phyloP scores from a whole-genome alignment of 2,113 vertebrate species.

The Pleuronectes platessa region DNA sequence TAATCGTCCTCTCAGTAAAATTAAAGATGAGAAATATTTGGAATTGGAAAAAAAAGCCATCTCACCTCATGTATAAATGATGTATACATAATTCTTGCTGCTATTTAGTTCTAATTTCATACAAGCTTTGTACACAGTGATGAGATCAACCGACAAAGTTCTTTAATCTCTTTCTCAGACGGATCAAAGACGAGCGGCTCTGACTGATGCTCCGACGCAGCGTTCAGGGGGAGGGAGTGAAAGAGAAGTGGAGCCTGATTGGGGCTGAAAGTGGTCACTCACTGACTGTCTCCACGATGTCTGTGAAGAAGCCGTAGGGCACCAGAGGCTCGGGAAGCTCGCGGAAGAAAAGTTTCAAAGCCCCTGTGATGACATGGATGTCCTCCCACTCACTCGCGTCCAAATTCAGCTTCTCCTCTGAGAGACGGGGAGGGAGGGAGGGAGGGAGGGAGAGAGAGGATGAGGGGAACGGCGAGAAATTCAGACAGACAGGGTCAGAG shows the following conservation, averaged over 20 bases:
- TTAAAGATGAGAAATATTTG: no score
- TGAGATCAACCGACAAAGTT: not conserved
- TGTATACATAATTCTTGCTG: no score
- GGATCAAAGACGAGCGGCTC: not conserved
- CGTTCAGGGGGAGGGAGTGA: no score
- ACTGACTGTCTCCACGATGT: conserved; percentile 85
- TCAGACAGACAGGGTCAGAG: conserved; percentile 32
- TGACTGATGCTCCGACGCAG: not conserved
- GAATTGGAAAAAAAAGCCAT: no score
- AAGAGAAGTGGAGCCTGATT: not conserved
- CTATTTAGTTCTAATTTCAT: no score
- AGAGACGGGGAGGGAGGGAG: conserved; percentile 3
- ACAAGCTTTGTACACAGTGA: not conserved
- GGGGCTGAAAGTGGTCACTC: conserved; percentile 68
- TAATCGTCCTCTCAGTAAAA: no score
- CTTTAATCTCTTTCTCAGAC: no score
- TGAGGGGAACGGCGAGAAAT: not conserved
- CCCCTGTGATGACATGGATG: conserved; percentile 91
- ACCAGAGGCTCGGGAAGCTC: conserved; percentile 92
- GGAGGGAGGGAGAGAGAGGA: not conserved
- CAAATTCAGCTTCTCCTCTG: conserved; percentile 90
- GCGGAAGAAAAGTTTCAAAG: conserved; percentile 93
- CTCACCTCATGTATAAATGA: no score
- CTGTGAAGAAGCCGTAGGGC: conserved; percentile 82
- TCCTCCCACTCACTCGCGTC: conserved; percentile 90